Conservation (phyloP, 2,113 vertebrate species). For the Scalopus aquaticus region DNA sequence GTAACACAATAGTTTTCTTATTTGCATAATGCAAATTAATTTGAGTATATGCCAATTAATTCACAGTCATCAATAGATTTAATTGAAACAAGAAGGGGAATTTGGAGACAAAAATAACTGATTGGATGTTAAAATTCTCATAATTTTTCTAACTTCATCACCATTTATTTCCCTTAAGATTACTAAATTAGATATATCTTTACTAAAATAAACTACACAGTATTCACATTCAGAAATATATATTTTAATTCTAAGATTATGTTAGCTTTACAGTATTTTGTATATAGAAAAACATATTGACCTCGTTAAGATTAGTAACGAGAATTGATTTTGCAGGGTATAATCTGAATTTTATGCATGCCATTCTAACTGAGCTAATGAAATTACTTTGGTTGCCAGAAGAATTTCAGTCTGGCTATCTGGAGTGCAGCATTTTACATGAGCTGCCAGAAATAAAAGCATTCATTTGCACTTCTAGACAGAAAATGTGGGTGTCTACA, state of each 20-base stretch:
- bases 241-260: conserved; percentile 52
- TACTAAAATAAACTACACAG: background rate
- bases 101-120: conserved; percentile 13
- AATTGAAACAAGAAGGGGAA: background rate
- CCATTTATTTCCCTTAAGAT: background rate
- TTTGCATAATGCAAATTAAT: conserved; percentile 37
- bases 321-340: conserved; percentile 59
- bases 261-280: background rate
- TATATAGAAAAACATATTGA: conserved; percentile 42
- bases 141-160: background rate
- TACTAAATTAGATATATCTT: background rate
- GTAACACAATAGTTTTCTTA: background rate
- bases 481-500: conserved; percentile 69
- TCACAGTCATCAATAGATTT: conserved; percentile 29
- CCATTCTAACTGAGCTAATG: conserved; percentile 56
- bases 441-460: conserved; percentile 74
- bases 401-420: conserved; percentile 59
- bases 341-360: conserved; percentile 65
- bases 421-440: conserved; percentile 64
- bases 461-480: conserved; percentile 67
- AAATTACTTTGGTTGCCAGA: conserved; percentile 68
- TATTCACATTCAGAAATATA: background rate
- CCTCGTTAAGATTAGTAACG: conserved; percentile 56
- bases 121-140: background rate
- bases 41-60: background rate